phyloP scores from a whole-genome alignment of 2,113 vertebrate species.

The Acinonyx jubatus region DNA sequence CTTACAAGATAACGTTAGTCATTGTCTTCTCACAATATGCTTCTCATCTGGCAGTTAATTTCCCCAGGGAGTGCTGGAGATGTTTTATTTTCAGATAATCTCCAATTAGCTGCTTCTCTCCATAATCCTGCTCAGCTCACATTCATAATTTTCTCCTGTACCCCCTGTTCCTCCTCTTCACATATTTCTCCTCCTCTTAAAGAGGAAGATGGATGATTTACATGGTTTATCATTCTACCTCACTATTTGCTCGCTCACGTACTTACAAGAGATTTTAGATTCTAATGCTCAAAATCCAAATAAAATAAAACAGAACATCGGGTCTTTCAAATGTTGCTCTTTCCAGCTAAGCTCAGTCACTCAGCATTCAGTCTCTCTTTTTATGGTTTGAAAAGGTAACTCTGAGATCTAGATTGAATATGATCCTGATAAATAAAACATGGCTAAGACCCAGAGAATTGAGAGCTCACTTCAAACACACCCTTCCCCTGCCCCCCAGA shows the following conservation, averaged over 20 bases:
- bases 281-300: conserved; percentile 23
- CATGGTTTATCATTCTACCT: not conserved
- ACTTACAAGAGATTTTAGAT: not conserved
- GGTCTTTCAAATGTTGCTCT: not conserved
- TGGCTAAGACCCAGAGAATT: not conserved
- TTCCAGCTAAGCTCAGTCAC: not conserved
- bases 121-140: conserved; percentile 29
- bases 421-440: not conserved
- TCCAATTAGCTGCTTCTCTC: conserved; percentile 68
- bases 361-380: not conserved
- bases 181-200: not conserved
- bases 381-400: not conserved
- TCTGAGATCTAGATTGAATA: not conserved
- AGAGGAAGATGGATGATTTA: not conserved
- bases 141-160: not conserved
- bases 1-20: conserved; percentile 71
- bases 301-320: not conserved
- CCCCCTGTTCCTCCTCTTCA: not conserved
- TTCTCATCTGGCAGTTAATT: conserved; percentile 54
- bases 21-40: conserved; percentile 52
- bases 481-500: not conserved
- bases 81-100: conserved; percentile 64
- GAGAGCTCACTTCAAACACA: not conserved
- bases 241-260: not conserved
- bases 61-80: conserved; percentile 40